Conservation (phyloP, 2,797 vertebrate species). For the Hydrophis major region DNA sequence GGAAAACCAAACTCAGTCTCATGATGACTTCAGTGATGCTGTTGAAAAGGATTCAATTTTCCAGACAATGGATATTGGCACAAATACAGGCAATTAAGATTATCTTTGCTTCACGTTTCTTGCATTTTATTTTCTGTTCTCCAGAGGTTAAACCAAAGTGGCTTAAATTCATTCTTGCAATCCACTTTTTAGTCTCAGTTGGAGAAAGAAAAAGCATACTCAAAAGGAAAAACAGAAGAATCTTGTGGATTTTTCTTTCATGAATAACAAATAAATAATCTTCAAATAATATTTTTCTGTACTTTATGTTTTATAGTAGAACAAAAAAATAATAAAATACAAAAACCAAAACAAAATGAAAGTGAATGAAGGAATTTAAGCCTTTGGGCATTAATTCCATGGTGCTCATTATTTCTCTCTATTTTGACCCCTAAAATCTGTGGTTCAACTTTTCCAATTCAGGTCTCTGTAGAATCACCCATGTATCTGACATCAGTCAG, state of each 20-base stretch:
- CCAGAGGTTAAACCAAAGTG: neutral
- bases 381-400: neutral
- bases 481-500: neutral
- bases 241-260: neutral
- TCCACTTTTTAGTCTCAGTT: neutral
- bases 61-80: conserved; percentile 49
- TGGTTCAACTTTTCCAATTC: neutral
- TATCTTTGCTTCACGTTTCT: conserved; percentile 25
- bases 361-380: neutral
- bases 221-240: neutral
- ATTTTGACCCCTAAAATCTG: neutral
- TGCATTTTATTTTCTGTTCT: conserved; percentile 39
- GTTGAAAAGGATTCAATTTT: conserved; percentile 62
- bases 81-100: conserved; percentile 64
- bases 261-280: neutral
- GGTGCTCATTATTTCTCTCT: neutral
- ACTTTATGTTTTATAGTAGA: neutral
- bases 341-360: neutral
- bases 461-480: neutral
- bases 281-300: neutral
- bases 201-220: neutral
- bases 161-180: neutral
- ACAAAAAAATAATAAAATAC: neutral
- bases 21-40: conserved; percentile 58
- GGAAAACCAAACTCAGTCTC: conserved; percentile 69